These are phyloP conservation scores for Monochamus alternatus DNA, from an alignment of 2,888 invertebrate genomes.

Conservation along the genomic window DNA sequence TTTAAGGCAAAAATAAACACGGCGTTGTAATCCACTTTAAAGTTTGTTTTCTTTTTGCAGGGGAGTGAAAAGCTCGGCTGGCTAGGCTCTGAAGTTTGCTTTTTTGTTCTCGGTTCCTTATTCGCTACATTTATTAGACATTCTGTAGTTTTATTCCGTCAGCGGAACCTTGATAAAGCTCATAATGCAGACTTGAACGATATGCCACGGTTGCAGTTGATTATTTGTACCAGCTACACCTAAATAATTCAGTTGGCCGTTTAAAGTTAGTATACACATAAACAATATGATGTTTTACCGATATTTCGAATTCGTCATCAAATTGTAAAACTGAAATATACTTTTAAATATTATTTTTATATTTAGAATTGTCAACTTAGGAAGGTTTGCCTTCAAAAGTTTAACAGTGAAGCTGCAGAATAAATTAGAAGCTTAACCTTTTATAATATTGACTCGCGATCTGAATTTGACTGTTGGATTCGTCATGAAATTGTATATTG, in stretches of 20 bases:
- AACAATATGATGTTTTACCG: too few relatives aligned
- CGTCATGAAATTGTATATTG: too few relatives aligned
- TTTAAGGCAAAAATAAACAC: slow-evolving; percentile 37
- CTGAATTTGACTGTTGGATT: too few relatives aligned
- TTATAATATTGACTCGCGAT: too few relatives aligned
- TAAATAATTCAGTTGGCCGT: neutral
- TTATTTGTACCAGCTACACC: neutral
- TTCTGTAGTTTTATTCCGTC: slow-evolving; percentile 1
- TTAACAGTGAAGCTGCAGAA: too few relatives aligned
- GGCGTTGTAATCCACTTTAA: slow-evolving; percentile 47
- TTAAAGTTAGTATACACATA: too few relatives aligned
- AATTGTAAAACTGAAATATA: too few relatives aligned
- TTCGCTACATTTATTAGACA: slow-evolving; percentile 6
- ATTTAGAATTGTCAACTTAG: too few relatives aligned
- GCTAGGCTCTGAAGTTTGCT: neutral
- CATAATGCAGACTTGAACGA: neutral
- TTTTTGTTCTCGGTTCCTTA: neutral
- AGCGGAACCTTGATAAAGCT: slow-evolving; percentile 1
- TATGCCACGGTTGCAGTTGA: neutral
- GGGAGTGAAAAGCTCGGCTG: slow-evolving; percentile 39
- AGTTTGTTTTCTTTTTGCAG: slow-evolving; percentile 46
- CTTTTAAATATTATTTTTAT: too few relatives aligned
- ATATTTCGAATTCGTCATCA: too few relatives aligned
- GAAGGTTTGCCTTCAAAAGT: too few relatives aligned
- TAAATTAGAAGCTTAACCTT: too few relatives aligned